Percentiles rank a stretch among this genome's conserved stretches.
phyloP scores from a whole-genome alignment of 1,140 invertebrate species.

The Euwallacea fornicatus region DNA sequence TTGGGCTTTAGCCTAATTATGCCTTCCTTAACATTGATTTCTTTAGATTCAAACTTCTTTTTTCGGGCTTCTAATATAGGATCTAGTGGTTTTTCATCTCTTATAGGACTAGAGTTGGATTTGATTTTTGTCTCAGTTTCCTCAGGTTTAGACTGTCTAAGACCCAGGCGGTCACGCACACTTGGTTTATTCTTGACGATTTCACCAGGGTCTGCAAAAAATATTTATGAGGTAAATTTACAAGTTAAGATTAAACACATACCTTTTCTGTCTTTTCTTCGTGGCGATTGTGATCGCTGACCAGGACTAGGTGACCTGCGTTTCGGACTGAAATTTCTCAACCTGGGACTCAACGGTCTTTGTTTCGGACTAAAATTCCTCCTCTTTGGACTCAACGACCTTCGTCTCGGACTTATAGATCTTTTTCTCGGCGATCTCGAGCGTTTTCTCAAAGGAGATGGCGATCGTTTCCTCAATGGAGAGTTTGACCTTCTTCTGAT shows the following conservation, averaged over 20 bases:
- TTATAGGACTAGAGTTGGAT: slow-evolving; percentile 7
- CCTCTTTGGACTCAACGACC: slow-evolving; percentile 16
- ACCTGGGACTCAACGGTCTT: slow-evolving; percentile 13
- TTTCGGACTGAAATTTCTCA: slow-evolving; percentile 17
- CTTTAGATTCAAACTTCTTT: slow-evolving; percentile 49
- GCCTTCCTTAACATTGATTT: slow-evolving; percentile 46
- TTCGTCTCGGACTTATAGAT: slow-evolving; percentile 18
- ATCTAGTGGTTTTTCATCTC: slow-evolving; percentile 42
- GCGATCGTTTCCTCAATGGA: slow-evolving; percentile 28
- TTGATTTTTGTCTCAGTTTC: slow-evolving; percentile 36
- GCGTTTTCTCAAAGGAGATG: slow-evolving; percentile 36
- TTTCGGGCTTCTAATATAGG: slow-evolving; percentile 50
- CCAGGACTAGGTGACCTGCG: slow-evolving; percentile 11
- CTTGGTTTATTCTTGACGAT: slow-evolving; percentile 35
- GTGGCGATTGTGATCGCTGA: slow-evolving; percentile 30
- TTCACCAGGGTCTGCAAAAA: slow-evolving; percentile 19
- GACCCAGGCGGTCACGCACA: slow-evolving; percentile 39
- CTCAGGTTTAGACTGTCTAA: slow-evolving; percentile 31
- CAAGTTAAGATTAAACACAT: slow-evolving; percentile 1
- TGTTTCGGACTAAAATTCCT: slow-evolving; percentile 6
- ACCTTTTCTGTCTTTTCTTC: slow-evolving; percentile 33
- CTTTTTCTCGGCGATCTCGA: slow-evolving; percentile 31
- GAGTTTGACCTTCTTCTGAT: slow-evolving; percentile 29
- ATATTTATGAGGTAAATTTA: background rate
- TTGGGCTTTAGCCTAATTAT: slow-evolving; percentile 51